A percentile compares a stretch with the other conserved stretches of the same genome.
Evolutionary conservation across 2,797 vertebrate species (phyloP).

Genomic region (Alcedo quadribrachys): DNA sequence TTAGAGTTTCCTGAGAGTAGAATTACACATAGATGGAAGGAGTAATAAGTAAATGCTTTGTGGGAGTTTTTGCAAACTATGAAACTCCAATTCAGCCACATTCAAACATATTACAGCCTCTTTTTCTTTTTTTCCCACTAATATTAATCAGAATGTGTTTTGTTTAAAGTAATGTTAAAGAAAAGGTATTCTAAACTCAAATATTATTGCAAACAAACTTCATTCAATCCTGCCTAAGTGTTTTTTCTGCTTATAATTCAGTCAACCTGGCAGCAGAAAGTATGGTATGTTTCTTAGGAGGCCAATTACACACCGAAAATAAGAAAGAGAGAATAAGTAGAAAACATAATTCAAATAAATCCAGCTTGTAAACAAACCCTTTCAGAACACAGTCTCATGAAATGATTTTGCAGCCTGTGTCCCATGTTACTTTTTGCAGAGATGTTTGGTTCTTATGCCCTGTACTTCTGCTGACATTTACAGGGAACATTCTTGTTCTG

Average conservation of each 20-base stretch:
- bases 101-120: background rate
- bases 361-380: background rate
- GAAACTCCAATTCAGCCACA: background rate
- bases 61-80: background rate
- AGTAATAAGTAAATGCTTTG: background rate
- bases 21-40: background rate
- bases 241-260: conserved; percentile 2
- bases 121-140: background rate
- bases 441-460: background rate
- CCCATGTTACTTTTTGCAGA: background rate
- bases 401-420: background rate
- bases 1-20: background rate
- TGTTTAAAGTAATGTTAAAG: background rate
- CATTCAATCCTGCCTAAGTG: background rate
- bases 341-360: conserved; percentile 31
- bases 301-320: background rate
- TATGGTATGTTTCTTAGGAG: background rate
- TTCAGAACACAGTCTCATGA: background rate
- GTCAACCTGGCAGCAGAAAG: background rate
- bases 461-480: background rate
- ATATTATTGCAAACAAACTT: background rate
- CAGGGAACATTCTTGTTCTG: background rate
- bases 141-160: background rate
- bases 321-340: background rate
- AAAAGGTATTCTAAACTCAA: background rate